Evolutionary conservation across 1,140 invertebrate species (phyloP).

Genomic region (Andrena cerasifolii): DNA sequence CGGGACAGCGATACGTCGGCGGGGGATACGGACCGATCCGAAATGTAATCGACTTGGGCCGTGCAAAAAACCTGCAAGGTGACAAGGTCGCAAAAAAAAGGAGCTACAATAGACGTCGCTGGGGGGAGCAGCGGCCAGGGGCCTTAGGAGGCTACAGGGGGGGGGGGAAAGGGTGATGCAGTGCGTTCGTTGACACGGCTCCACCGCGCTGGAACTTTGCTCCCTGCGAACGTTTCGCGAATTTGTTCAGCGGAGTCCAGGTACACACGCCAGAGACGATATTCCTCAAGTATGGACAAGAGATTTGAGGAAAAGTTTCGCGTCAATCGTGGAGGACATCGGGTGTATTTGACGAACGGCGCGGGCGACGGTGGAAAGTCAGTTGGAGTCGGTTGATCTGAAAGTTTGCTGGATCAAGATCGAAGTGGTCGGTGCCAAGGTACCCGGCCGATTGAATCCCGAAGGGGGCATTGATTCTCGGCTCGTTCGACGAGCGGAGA

Average conservation of each 20-base stretch:
- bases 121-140: no score
- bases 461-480: background rate
- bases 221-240: background rate
- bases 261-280: background rate
- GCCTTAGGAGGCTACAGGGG: no score
- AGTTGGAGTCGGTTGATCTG: no score
- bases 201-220: background rate
- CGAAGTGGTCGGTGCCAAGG: background rate
- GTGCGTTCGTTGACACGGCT: conserved; percentile 52
- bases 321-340: background rate
- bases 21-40: conserved; percentile 39
- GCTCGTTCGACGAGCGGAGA: background rate
- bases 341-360: background rate
- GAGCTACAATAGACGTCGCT: background rate
- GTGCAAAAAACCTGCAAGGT: conserved; percentile 31
- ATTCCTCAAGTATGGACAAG: background rate
- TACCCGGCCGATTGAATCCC: background rate
- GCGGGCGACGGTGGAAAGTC: no score
- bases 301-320: background rate
- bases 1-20: conserved; percentile 9
- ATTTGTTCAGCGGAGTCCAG: background rate
- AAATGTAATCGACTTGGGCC: conserved; percentile 54
- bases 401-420: background rate
- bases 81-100: conserved; percentile 33
- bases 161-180: conserved; percentile 14